These are phyloP conservation scores for Zenarchopterus dispar DNA, from an alignment of 2,797 vertebrate species.

Conservation along the genomic window DNA sequence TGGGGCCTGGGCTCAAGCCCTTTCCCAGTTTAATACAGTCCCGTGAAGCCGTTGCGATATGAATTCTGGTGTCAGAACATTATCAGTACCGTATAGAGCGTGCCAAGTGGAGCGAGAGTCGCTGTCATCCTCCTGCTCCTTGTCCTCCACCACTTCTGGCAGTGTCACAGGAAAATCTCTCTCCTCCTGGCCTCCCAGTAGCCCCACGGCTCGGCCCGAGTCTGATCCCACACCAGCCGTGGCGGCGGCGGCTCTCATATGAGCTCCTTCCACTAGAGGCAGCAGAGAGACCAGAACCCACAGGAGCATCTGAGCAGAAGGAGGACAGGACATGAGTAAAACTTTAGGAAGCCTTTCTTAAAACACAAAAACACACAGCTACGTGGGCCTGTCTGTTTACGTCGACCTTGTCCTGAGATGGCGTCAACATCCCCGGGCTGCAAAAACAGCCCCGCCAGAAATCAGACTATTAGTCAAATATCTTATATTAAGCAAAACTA, in stretches of 20 bases:
- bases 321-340: background rate
- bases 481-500: too few species aligned
- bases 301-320: conserved; percentile 74
- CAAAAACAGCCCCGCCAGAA: too few species aligned
- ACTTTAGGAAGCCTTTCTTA: too few species aligned
- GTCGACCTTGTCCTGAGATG: too few species aligned
- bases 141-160: conserved; percentile 75
- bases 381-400: too few species aligned
- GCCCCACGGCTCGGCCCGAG: conserved; percentile 50
- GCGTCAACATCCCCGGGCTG: too few species aligned
- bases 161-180: conserved; percentile 73
- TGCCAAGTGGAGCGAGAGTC: conserved; percentile 77
- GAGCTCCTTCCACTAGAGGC: conserved; percentile 78
- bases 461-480: too few species aligned
- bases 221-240: conserved; percentile 49
- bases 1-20: too few species aligned
- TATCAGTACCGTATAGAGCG: conserved; percentile 67
- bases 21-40: background rate
- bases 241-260: conserved; percentile 39
- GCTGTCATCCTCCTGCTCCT: conserved; percentile 66
- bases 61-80: conserved; percentile 23
- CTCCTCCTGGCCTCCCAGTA: conserved; percentile 66
- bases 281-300: conserved; percentile 81
- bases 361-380: too few species aligned
- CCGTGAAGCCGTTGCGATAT: conserved; percentile 15